Percentiles rank a stretch among this genome's conserved stretches.
Evolutionary conservation across 2,888 invertebrate genomes (phyloP).

Genomic region (Scaptomyza parva): DNA sequence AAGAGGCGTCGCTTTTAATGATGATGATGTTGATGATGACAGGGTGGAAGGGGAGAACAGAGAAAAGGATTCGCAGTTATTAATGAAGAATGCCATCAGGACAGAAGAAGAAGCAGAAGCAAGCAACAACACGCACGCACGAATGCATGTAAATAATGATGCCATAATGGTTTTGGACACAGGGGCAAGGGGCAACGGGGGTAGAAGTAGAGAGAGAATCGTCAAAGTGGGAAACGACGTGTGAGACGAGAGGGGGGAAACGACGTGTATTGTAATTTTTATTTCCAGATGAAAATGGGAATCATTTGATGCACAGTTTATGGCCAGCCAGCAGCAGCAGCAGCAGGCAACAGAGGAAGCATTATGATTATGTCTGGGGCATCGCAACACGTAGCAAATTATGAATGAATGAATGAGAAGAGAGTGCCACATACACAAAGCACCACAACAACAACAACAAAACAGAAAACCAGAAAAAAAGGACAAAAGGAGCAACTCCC

Average conservation of each 20-base stretch:
- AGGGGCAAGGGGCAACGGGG: constrained; percentile 15
- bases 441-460: background rate
- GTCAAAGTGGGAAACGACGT: constrained; percentile 1
- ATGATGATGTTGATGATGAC: constrained; percentile 13
- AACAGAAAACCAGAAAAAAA: background rate
- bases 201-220: constrained; percentile 2
- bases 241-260: constrained; percentile 16
- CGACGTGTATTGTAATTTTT: constrained; percentile 67
- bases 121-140: too few relatives aligned
- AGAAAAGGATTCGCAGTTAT: constrained; percentile 70
- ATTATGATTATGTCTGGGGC: constrained; percentile 62
- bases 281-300: constrained; percentile 39
- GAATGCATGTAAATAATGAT: constrained; percentile 68
- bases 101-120: constrained; percentile 1
- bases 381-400: constrained; percentile 76
- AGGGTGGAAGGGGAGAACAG: constrained; percentile 1
- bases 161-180: constrained; percentile 46
- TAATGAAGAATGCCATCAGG: constrained; percentile 55
- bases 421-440: constrained; percentile 23
- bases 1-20: constrained; percentile 43
- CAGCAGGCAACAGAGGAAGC: constrained; percentile 2
- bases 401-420: constrained; percentile 72
- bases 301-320: constrained; percentile 75
- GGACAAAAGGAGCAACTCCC: constrained; percentile 20
- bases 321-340: constrained; percentile 35